Conservation (phyloP, 2,797 vertebrate genomes). For the Enteromius mattozi region DNA sequence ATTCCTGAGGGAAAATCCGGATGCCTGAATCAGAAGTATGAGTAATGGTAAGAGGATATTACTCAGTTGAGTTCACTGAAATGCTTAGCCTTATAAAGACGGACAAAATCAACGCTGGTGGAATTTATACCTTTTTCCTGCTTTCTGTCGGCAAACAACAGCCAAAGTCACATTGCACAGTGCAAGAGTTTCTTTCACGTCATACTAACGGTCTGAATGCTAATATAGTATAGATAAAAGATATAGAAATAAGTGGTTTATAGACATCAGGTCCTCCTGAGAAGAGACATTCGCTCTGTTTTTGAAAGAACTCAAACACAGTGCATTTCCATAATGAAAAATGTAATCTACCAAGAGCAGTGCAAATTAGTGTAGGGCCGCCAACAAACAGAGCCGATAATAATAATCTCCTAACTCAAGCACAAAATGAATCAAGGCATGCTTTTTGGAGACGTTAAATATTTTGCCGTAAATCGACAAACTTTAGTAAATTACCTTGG, state of each 20-base stretch:
- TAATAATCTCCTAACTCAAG: neutral
- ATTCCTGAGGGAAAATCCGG: neutral
- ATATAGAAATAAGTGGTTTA: neutral
- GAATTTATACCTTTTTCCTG: neutral
- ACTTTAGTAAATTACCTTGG: neutral
- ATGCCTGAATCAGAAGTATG: slow-evolving; percentile 14
- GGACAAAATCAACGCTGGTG: neutral
- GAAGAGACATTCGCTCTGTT: neutral
- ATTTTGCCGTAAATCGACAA: neutral
- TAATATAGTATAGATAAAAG: neutral
- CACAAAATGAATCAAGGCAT: neutral
- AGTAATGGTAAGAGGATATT: slow-evolving; percentile 5
- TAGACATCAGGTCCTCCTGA: neutral
- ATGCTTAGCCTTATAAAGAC: neutral
- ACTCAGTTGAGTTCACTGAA: slow-evolving; percentile 20
- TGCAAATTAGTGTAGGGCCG: neutral
- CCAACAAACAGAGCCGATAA: neutral
- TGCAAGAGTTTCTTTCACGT: slow-evolving; percentile 2
- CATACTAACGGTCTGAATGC: slow-evolving; percentile 22
- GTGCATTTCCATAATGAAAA: neutral
- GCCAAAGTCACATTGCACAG: slow-evolving; percentile 2
- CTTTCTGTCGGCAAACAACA: slow-evolving; percentile 27
- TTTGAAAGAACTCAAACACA: neutral
- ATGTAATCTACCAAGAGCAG: neutral
- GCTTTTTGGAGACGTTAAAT: neutral